phyloP scores from a whole-genome alignment of 2,113 vertebrate species.

The Oryzias javanicus region DNA sequence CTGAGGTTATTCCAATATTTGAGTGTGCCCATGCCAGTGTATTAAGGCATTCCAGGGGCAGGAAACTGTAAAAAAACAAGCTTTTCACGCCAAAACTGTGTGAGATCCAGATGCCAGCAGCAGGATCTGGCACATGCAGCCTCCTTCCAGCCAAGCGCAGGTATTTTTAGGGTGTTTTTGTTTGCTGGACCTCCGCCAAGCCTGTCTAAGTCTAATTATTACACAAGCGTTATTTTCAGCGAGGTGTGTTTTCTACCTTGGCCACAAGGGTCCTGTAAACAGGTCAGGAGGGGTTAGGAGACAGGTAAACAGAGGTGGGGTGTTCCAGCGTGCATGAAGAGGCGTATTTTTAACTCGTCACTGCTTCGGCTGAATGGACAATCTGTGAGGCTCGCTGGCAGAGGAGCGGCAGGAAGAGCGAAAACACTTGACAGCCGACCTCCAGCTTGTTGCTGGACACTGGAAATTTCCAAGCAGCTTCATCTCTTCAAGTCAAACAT shows the following conservation, averaged over 20 bases:
- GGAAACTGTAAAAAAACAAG: conserved; percentile 57
- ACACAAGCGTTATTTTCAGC: conserved; percentile 73
- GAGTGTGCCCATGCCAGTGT: conserved; percentile 40
- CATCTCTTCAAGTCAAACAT: conserved; percentile 39
- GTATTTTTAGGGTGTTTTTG: conserved; percentile 78
- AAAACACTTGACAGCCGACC: conserved; percentile 61
- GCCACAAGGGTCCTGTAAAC: conserved; percentile 65
- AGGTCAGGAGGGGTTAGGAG: conserved; percentile 70
- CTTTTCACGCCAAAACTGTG: conserved; percentile 29
- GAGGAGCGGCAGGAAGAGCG: conserved; percentile 39
- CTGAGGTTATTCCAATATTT: conserved; percentile 55
- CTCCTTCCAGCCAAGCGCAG: conserved; percentile 44
- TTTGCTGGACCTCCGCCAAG: conserved; percentile 65
- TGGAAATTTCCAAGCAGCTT: conserved; percentile 78
- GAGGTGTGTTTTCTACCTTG: conserved; percentile 50
- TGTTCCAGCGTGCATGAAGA: conserved; percentile 64
- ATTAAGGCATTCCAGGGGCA: conserved; percentile 24
- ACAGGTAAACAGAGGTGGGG: conserved; percentile 72
- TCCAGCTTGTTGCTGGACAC: conserved; percentile 37
- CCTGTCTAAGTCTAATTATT: conserved; percentile 65
- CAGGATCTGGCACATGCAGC: conserved; percentile 17
- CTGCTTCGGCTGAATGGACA: conserved; percentile 73
- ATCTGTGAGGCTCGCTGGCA: conserved; percentile 71
- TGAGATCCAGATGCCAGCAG: conserved; percentile 42
- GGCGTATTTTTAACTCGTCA: conserved; percentile 73